Percentiles rank a stretch among this genome's conserved stretches.
These are phyloP conservation scores for Malacoraja senta DNA, from an alignment of 2,797 vertebrate species.

Conservation along the genomic window DNA sequence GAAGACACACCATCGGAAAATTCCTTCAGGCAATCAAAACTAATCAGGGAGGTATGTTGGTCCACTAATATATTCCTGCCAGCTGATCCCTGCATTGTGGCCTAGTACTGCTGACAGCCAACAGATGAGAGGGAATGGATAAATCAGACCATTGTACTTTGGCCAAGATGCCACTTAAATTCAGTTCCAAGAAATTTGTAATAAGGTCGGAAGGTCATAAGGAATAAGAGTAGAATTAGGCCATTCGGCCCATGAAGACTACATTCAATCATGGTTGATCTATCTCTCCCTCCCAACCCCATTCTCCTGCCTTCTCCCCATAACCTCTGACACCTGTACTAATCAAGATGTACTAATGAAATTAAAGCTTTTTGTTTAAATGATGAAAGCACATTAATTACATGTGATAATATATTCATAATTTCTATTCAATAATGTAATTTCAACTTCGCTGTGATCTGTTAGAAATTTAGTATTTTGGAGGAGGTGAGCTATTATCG, in stretches of 20 bases:
- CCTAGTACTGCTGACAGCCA: not conserved
- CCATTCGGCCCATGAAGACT: too few relatives aligned
- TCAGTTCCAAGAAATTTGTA: not conserved
- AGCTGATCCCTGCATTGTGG: not conserved
- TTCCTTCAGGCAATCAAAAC: not conserved
- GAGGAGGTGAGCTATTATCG: not conserved
- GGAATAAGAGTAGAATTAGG: too few relatives aligned
- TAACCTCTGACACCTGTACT: too few relatives aligned
- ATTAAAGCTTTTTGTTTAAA: not conserved
- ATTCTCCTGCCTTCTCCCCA: too few relatives aligned
- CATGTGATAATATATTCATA: slow-evolving; percentile 19
- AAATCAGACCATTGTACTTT: not conserved
- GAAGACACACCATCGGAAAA: not conserved
- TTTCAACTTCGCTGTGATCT: not conserved
- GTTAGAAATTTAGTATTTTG: not conserved
- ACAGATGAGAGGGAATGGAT: not conserved
- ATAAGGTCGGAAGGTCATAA: not conserved
- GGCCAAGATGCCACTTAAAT: not conserved
- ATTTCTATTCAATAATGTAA: not conserved
- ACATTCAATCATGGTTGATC: too few relatives aligned
- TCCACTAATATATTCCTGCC: not conserved
- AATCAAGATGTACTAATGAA: too few relatives aligned
- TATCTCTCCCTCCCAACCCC: too few relatives aligned
- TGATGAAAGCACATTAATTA: not conserved
- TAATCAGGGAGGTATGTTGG: not conserved